Conservation (phyloP, 2,888 invertebrate species). For the Euzophera pinguis region DNA sequence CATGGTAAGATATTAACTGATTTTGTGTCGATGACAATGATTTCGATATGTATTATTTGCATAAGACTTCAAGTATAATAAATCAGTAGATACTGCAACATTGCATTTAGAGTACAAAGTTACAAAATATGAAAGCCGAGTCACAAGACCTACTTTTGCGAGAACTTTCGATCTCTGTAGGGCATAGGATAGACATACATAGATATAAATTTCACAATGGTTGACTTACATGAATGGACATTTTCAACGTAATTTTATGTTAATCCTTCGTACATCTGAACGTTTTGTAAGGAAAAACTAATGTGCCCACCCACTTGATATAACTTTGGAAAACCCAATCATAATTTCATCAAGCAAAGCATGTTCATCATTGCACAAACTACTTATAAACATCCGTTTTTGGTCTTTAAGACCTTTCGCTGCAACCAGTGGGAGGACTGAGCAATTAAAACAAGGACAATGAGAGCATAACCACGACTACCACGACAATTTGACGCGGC, state of each 20-base stretch:
- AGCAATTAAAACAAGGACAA: constrained; percentile 46
- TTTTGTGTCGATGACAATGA: background rate
- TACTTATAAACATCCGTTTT: background rate
- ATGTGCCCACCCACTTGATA: too few species aligned
- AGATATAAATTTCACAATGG: background rate
- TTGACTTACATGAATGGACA: too few species aligned
- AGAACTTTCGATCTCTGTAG: background rate
- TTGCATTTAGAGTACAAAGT: background rate
- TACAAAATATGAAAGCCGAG: constrained; percentile 4
- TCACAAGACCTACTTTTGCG: background rate
- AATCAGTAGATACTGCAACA: constrained; percentile 2
- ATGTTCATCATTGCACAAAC: too few species aligned
- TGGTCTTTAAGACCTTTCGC: constrained; percentile 3
- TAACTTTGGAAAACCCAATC: too few species aligned
- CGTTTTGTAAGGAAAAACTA: too few species aligned
- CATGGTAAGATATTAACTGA: too few species aligned
- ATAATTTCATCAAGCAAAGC: too few species aligned
- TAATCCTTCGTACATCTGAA: too few species aligned
- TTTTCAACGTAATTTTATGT: too few species aligned
- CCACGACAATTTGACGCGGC: constrained; percentile 37
- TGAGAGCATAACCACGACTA: constrained; percentile 30
- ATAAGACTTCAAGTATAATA: constrained; percentile 3
- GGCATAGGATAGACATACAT: background rate
- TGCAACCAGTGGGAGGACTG: constrained; percentile 33
- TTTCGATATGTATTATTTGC: background rate